Evolutionary conservation across 2,797 vertebrate species (phyloP), one percentile per base, ranked within the genome.

Genomic region (Selene dorsalis): DNA sequence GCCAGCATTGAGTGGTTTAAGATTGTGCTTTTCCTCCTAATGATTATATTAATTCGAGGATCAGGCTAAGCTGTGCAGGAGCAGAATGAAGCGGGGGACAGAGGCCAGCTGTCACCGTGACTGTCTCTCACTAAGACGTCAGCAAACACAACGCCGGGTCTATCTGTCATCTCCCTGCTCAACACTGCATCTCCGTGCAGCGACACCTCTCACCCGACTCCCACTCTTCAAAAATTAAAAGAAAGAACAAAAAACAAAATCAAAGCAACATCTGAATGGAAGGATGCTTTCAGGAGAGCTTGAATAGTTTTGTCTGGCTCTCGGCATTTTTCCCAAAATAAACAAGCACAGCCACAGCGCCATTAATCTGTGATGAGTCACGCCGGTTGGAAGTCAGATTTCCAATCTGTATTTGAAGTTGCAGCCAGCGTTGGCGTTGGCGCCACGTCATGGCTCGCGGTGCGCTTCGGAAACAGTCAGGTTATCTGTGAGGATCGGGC

Each of bases 41-140:
- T 83, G 64, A 68, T 84, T 75, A 57, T 79, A 78, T 85, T 83
- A 85, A 81, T 86, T 85, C 64, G 53, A 48, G 82, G 82, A 86
- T 87, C 76, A 80, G 18, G 71, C 72, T 84, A 82, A 86, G 84
- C 84, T 73, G 69, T 38, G 59, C 39, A 28, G 56, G 28, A 60
- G 60, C 75, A 66, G 61, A 70, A 59, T 48, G 63, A 59, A 67
- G 58, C 43, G 68, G 77, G 38, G 58, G 77, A 75, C 41, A 58
- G 75, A 82, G 80, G 66, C 77, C 82, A 86, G 79, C 84, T 86
- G 82, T 85, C 82, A 58, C 73, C 50, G 4, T 8, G 7, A 1
- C 67, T 58, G 59, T 73, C 41, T 78, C 47, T 82, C 71, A 60
- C 52, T 59, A 26, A 82, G 50, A 79, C 17, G 38, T 80, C 20